A percentile compares a stretch with the other conserved stretches of the same genome.
phyloP scores from a whole-genome alignment of 2,888 invertebrate genomes.

The Galerucella pusilla region DNA sequence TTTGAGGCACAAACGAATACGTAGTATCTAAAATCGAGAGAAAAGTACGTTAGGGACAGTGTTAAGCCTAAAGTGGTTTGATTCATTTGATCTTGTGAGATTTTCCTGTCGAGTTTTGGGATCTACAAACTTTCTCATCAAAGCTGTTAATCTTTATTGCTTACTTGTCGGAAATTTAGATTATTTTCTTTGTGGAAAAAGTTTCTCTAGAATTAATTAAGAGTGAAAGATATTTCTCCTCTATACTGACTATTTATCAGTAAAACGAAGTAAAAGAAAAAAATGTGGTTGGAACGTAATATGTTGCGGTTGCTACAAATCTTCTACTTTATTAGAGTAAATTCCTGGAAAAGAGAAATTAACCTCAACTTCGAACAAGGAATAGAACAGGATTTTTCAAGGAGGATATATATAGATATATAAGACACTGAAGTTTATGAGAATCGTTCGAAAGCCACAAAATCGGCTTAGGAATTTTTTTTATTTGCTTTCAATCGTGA shows the following conservation, averaged over 20 bases:
- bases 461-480: conserved; percentile 2
- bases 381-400: conserved; percentile 12
- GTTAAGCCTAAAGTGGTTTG: no score
- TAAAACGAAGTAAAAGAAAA: conserved; percentile 10
- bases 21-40: no score
- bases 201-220: conserved; percentile 7
- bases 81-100: no score
- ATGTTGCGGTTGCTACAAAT: conserved; percentile 27
- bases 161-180: neutral
- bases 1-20: no score
- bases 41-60: no score
- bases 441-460: neutral
- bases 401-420: conserved; percentile 1
- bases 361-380: conserved; percentile 7
- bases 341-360: conserved; percentile 22
- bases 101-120: no score
- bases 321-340: conserved; percentile 19
- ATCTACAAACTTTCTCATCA: no score
- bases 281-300: conserved; percentile 23
- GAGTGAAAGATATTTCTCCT: conserved; percentile 14
- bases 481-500: neutral
- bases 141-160: neutral
- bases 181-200: neutral
- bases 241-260: conserved; percentile 24
- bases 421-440: neutral